Conservation (phyloP, 2,113 vertebrate genomes). For the Enhydra lutris region DNA sequence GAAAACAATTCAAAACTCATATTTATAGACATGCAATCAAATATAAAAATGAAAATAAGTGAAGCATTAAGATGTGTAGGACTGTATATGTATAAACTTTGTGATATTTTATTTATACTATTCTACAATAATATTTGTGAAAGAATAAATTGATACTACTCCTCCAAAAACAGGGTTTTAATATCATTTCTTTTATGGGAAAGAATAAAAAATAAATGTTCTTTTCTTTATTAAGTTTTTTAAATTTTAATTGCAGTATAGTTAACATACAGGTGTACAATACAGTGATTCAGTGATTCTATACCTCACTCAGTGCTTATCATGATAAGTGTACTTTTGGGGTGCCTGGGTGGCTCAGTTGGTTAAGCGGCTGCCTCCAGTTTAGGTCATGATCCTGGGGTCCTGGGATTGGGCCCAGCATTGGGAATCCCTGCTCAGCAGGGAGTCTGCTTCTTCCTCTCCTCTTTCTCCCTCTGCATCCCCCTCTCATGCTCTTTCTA, state of each 20-base stretch:
- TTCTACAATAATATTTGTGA: background rate
- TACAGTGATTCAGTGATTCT: background rate
- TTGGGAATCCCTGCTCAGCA: background rate
- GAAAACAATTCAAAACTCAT: background rate
- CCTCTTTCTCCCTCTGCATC: background rate
- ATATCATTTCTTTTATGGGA: background rate
- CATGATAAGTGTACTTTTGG: background rate
- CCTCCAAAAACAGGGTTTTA: background rate
- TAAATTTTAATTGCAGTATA: background rate
- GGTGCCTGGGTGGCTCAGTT: background rate
- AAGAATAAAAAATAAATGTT: conserved; percentile 4
- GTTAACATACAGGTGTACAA: background rate
- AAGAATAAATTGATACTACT: background rate
- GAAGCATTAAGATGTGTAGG: background rate
- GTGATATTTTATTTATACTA: background rate
- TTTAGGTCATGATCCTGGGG: background rate
- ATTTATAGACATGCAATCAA: background rate
- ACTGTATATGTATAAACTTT: background rate
- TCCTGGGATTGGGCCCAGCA: background rate
- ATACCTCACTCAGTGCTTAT: background rate
- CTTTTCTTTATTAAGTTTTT: background rate
- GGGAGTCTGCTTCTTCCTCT: background rate
- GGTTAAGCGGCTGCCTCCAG: background rate
- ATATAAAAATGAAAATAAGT: background rate
- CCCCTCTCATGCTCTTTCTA: background rate